Evolutionary conservation across 2,113 vertebrate species (phyloP).

Genomic region (Isurus oxyrinchus): DNA sequence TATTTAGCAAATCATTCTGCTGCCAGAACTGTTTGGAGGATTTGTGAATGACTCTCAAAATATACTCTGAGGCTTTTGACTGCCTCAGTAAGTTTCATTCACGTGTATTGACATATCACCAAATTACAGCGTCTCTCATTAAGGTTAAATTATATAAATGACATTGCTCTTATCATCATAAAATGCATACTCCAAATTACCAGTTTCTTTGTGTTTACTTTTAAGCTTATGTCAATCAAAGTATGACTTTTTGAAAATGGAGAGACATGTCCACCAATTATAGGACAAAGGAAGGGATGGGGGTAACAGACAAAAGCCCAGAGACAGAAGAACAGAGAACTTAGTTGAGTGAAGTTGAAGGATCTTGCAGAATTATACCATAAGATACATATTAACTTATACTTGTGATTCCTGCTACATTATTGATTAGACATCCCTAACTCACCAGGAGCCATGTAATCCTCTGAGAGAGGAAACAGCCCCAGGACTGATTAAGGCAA

Average conservation of each 20-base stretch:
- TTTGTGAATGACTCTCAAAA: slow-evolving; percentile 8
- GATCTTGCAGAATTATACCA: too few relatives aligned
- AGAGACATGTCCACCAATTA: background rate
- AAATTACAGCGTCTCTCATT: background rate
- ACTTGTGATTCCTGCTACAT: background rate
- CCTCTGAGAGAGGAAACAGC: background rate
- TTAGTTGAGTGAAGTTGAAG: background rate
- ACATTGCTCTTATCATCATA: background rate
- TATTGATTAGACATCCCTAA: too few relatives aligned
- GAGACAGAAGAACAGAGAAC: background rate
- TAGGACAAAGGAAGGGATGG: background rate
- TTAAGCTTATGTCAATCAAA: background rate
- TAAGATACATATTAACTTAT: background rate
- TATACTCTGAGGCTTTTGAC: background rate
- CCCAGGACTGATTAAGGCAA: background rate
- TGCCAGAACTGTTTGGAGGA: background rate
- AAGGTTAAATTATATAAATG: background rate
- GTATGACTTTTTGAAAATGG: background rate
- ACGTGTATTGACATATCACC: background rate
- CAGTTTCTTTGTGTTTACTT: background rate
- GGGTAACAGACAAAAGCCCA: background rate
- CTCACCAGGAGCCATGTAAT: background rate
- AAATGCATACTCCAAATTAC: background rate
- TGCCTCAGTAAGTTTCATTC: background rate
- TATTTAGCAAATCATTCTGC: background rate